Evolutionary conservation across 2,113 vertebrate genomes (phyloP).

Genomic region (Protobothrops mucrosquamatus): DNA sequence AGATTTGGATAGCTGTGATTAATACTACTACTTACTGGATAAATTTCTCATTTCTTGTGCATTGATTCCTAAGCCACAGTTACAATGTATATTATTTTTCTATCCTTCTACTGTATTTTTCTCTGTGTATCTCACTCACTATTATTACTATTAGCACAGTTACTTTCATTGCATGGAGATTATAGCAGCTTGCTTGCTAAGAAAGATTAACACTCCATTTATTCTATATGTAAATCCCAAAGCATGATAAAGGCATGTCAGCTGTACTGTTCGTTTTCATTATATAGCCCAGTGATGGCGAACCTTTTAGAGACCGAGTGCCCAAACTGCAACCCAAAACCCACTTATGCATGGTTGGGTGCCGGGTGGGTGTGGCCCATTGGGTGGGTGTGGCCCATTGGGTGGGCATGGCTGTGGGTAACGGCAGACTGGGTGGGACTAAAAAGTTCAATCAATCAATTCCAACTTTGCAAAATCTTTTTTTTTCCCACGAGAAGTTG

Average conservation of each 20-base stretch:
- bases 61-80: neutral
- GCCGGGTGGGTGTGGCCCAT: too few relatives aligned
- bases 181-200: neutral
- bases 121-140: neutral
- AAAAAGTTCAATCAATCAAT: too few relatives aligned
- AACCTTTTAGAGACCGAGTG: too few relatives aligned
- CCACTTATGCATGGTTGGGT: too few relatives aligned
- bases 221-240: neutral
- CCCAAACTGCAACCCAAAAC: too few relatives aligned
- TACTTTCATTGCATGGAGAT: neutral
- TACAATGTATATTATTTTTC: neutral
- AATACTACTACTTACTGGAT: neutral
- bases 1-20: conserved; percentile 49
- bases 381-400: too few relatives aligned
- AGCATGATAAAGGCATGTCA: neutral
- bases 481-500: too few relatives aligned
- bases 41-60: neutral
- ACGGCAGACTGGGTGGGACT: too few relatives aligned
- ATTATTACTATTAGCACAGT: neutral
- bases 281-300: neutral
- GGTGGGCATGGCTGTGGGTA: too few relatives aligned
- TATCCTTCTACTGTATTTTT: neutral
- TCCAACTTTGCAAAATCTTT: too few relatives aligned
- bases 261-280: neutral
- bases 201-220: neutral